A percentile compares a stretch with the other conserved stretches of the same genome.
Evolutionary conservation across 2,113 vertebrate genomes (phyloP).

Genomic region (Gymnarchus niloticus): DNA sequence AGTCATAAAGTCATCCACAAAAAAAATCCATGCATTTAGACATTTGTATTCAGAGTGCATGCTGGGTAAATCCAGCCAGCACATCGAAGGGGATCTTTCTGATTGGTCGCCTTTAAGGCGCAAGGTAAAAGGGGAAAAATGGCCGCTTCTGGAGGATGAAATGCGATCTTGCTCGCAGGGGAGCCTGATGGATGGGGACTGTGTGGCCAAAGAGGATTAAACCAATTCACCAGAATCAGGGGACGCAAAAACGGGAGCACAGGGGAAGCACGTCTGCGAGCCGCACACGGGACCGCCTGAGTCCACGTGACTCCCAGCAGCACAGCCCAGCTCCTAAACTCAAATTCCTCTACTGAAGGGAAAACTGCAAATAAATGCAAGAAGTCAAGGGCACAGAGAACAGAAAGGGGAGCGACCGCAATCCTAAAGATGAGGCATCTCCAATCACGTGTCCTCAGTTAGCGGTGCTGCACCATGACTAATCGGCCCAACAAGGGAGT

Average conservation of each 20-base stretch:
- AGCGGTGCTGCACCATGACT: too few species aligned
- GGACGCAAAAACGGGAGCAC: conserved; percentile 44
- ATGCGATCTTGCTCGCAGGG: conserved; percentile 33
- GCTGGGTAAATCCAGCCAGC: neutral
- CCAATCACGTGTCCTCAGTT: too few species aligned
- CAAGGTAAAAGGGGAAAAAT: neutral
- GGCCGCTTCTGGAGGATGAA: conserved; percentile 32
- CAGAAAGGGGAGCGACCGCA: neutral
- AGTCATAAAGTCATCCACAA: conserved; percentile 7
- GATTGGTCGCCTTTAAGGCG: neutral
- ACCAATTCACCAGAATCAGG: conserved; percentile 56
- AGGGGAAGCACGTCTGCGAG: conserved; percentile 50
- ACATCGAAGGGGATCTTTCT: neutral
- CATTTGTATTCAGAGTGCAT: conserved; percentile 3
- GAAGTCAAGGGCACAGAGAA: neutral
- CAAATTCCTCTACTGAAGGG: too few species aligned
- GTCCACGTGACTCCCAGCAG: neutral
- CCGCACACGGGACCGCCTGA: neutral
- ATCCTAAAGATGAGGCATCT: neutral
- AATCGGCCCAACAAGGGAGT: too few species aligned
- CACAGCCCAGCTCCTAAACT: neutral
- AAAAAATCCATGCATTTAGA: conserved; percentile 8
- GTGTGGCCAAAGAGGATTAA: conserved; percentile 70
- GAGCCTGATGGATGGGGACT: conserved; percentile 60
- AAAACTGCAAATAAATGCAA: neutral